Evolutionary conservation across 1,140 invertebrate genomes (phyloP), one percentile per base, ranked within the genome.

Genomic region (Lordiphosa stackelbergi): DNA sequence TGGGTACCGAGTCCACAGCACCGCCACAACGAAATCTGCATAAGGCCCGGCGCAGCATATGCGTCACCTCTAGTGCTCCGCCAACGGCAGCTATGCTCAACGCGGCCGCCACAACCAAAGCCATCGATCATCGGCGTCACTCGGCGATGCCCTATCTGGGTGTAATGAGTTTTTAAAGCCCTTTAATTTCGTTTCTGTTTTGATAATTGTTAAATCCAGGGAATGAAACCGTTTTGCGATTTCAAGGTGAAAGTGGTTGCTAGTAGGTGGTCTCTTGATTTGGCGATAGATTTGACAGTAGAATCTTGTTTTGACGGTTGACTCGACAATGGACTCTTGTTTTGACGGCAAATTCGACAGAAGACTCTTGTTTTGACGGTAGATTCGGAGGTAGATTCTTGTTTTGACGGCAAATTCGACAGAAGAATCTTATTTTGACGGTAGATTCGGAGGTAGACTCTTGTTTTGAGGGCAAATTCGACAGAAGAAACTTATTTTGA

Each of bases 121-220:
- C 59, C 51, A 63, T 71, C 46, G 64, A 79, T 53, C 72, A 85
- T 48, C 69, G 85, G 8, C 65, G 85, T 24, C 85, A 87, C 61
- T 87, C 85, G 35, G 85, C 81, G 52, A 71, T 85, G 66, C 86
- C 85, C 46, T 87, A 86, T 60, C 66, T 87, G 75, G 79, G 85
- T 81, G 85, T 87, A 87, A 87, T 73, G 61, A 63, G 62, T 47
- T 61, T 59, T 55, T 53, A 37, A 43, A 45, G 2, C 12, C 63
- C 36, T 46, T 55, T 31, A 46, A 6, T 41, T 38, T 16, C 16
- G n/a, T 36, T 42, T 53, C 63, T 69, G 19, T 49, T 53, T 24
- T 41, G 41, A 53, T 51, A 16, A 9, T n/a, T n/a, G 31, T 28
- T 13, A 7, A 6, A 16, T 7, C 22, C 51, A 49, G 74, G 53